Conservation (phyloP, 2,113 vertebrate species). For the Forbesichthys papilliferus region DNA sequence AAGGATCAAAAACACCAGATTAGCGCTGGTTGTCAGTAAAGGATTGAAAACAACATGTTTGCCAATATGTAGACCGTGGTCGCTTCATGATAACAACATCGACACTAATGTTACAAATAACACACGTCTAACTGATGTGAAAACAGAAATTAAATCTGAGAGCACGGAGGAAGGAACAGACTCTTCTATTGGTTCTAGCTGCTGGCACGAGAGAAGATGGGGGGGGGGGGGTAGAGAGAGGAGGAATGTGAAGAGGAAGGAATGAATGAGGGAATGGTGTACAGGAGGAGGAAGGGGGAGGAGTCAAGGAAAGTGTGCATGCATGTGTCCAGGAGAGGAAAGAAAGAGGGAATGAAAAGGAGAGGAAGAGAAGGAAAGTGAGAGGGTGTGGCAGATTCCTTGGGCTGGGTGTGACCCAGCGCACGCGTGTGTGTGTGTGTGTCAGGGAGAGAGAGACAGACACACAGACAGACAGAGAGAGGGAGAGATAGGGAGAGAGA, state of each 20-base stretch:
- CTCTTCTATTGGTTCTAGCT: background rate
- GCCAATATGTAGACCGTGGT: no score
- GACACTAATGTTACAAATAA: no score
- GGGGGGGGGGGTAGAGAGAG: background rate
- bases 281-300: conserved; percentile 16
- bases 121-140: no score
- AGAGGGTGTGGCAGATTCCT: conserved; percentile 52
- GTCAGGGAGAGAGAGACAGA: background rate
- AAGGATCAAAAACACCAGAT: no score
- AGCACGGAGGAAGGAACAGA: no score
- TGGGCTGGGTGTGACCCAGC: conserved; percentile 38
- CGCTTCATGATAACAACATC: no score
- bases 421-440: background rate
- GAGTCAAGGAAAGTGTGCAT: conserved; percentile 20
- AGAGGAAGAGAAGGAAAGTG: background rate
- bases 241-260: conserved; percentile 6
- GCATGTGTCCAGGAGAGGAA: conserved; percentile 21
- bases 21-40: no score
- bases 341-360: conserved; percentile 16
- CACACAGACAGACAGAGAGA: no score
- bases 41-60: no score
- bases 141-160: no score
- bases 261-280: conserved; percentile 5
- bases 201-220: background rate
- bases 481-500: background rate